A percentile compares a stretch with the other conserved stretches of the same genome.
Evolutionary conservation across 2,888 invertebrate genomes (phyloP).

Genomic region (Dione vanillae): DNA sequence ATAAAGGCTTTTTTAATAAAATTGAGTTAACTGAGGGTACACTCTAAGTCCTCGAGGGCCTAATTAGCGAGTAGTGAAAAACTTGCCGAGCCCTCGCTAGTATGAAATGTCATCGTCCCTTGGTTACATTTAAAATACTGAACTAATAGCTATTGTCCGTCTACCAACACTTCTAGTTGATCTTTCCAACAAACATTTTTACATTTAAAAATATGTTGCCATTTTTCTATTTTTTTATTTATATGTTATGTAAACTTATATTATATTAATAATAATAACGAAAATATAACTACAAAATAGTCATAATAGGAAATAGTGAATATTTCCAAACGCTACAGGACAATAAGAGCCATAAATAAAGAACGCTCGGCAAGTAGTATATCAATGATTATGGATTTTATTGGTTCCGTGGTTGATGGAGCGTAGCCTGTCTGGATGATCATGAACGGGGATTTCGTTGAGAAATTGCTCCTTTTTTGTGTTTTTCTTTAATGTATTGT

Average conservation of each 20-base stretch:
- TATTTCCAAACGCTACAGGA: slow-evolving; percentile 22
- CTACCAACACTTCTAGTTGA: too few species aligned
- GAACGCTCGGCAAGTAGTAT: slow-evolving; percentile 46
- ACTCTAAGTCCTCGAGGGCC: slow-evolving; percentile 47
- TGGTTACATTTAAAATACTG: slow-evolving; percentile 49
- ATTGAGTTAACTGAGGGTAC: slow-evolving; percentile 29
- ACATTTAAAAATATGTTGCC: too few species aligned
- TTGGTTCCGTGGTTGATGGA: slow-evolving; percentile 61
- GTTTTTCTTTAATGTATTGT: slow-evolving; percentile 46
- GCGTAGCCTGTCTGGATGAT: slow-evolving; percentile 56
- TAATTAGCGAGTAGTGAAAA: slow-evolving; percentile 56
- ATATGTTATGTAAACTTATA: background rate
- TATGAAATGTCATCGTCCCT: slow-evolving; percentile 53
- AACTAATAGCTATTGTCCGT: slow-evolving; percentile 19
- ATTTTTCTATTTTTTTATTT: background rate
- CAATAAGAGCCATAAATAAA: slow-evolving; percentile 45
- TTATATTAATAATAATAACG: too few species aligned
- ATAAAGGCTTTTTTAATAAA: slow-evolving; percentile 27
- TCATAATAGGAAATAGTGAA: background rate
- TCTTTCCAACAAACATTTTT: background rate
- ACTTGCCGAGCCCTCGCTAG: slow-evolving; percentile 48
- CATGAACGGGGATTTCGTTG: slow-evolving; percentile 59
- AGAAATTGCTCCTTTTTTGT: slow-evolving; percentile 70
- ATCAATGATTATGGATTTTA: slow-evolving; percentile 60
- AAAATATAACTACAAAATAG: slow-evolving; percentile 3